Evolutionary conservation across 2,888 invertebrate genomes (phyloP).

Genomic region (Pegoplata infirma): DNA sequence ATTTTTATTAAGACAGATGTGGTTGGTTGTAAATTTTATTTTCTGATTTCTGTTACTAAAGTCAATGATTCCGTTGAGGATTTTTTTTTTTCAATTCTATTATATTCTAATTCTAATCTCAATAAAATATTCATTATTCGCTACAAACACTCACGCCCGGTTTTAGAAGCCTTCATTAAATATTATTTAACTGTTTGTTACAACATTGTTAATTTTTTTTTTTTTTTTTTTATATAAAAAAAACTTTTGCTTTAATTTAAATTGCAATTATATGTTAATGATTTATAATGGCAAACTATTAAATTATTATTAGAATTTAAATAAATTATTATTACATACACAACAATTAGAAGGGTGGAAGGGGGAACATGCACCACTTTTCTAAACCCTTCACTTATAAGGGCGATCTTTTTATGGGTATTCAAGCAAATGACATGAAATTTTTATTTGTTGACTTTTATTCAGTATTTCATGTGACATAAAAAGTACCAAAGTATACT

Average conservation of each 20-base stretch:
- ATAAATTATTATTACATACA: constrained; percentile 36
- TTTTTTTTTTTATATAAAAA: too few species aligned
- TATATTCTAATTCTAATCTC: too few species aligned
- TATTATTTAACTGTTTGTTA: constrained; percentile 42
- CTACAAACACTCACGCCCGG: constrained; percentile 32
- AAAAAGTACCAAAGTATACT: too few species aligned
- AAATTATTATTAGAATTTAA: constrained; percentile 27
- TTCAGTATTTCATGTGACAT: too few species aligned
- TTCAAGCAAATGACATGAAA: too few species aligned
- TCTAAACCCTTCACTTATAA: too few species aligned
- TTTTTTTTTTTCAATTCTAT: constrained; percentile 34
- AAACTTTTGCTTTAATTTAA: constrained; percentile 57
- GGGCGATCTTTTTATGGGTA: too few species aligned
- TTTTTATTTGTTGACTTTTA: too few species aligned
- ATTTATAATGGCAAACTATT: constrained; percentile 34
- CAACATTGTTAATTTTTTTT: neutral
- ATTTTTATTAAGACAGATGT: constrained; percentile 56
- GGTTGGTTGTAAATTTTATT: constrained; percentile 21
- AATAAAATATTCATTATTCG: constrained; percentile 34
- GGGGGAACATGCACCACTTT: too few species aligned
- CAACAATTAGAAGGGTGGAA: neutral
- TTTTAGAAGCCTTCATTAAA: constrained; percentile 22
- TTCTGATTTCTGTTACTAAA: constrained; percentile 14
- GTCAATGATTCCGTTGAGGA: constrained; percentile 53
- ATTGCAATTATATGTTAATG: constrained; percentile 61